phyloP scores from a whole-genome alignment of 1,140 invertebrate genomes.

The Heliconius eleuchia region DNA sequence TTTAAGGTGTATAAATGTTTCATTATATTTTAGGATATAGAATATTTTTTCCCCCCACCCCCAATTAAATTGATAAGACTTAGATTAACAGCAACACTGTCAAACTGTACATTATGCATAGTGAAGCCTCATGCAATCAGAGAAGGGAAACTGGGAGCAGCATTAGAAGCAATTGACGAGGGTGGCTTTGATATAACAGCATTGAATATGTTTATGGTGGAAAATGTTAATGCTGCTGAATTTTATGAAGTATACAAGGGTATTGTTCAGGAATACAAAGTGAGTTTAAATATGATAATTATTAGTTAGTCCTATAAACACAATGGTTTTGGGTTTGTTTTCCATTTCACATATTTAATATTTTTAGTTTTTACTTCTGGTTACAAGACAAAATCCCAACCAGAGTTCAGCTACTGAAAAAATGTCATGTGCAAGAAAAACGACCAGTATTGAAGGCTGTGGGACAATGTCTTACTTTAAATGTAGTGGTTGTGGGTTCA shows the following conservation, averaged over 20 bases:
- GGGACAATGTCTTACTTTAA: no score
- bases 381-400: no score
- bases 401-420: no score
- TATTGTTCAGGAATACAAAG: conserved; percentile 91
- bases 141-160: conserved; percentile 86
- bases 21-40: conserved; percentile 76
- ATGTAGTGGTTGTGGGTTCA: no score
- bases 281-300: conserved; percentile 48
- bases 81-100: conserved; percentile 82
- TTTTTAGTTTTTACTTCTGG: no score
- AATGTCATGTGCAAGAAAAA: no score
- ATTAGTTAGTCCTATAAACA: no score
- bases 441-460: no score
- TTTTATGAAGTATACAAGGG: conserved; percentile 97
- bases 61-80: conserved; percentile 74
- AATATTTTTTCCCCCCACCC: conserved; percentile 86
- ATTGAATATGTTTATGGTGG: conserved; percentile 89
- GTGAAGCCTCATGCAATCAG: conserved; percentile 95
- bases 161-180: conserved; percentile 88
- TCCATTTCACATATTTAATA: no score
- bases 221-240: conserved; percentile 91
- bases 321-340: no score
- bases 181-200: conserved; percentile 90
- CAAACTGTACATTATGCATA: conserved; percentile 91
- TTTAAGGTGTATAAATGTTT: neutral